These are phyloP conservation scores for Paragorgia papillata DNA, from an alignment of 92 coral and sea anemone species.

Conservation along the genomic window DNA sequence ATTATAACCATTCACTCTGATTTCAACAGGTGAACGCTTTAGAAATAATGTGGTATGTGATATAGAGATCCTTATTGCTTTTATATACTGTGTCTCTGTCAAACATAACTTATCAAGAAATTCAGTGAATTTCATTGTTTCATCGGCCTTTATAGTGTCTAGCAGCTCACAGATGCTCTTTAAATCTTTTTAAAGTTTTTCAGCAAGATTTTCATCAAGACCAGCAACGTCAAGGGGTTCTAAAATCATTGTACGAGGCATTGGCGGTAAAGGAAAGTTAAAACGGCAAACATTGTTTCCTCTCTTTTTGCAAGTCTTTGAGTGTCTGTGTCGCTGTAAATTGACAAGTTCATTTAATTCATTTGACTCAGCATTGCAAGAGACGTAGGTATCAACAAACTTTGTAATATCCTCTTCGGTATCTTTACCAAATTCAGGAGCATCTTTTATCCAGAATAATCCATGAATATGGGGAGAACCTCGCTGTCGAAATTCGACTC, in stretches of 20 bases:
- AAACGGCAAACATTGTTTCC: conserved; percentile 19
- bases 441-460: conserved; percentile 51
- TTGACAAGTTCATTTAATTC: background rate
- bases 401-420: background rate
- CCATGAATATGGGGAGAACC: conserved; percentile 57
- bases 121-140: no score
- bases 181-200: background rate
- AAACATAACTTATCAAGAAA: no score
- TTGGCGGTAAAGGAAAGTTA: conserved; percentile 43
- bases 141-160: background rate
- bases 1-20: conserved; percentile 53
- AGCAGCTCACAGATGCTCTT: background rate
- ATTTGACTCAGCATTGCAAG: conserved; percentile 10
- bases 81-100: no score
- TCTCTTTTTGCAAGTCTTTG: conserved; percentile 30
- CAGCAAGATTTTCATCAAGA: conserved; percentile 2
- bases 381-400: conserved; percentile 21
- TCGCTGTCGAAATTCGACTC: conserved; percentile 49
- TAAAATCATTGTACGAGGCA: conserved; percentile 27
- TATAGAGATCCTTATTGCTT: no score
- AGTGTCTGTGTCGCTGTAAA: conserved; percentile 31
- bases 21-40: conserved; percentile 63
- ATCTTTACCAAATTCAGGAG: conserved; percentile 25
- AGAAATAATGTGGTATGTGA: conserved; percentile 57
- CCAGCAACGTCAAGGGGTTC: background rate